Evolutionary conservation across 2,797 vertebrate genomes (phyloP).

Genomic region (Pantherophis alleghaniensis): DNA sequence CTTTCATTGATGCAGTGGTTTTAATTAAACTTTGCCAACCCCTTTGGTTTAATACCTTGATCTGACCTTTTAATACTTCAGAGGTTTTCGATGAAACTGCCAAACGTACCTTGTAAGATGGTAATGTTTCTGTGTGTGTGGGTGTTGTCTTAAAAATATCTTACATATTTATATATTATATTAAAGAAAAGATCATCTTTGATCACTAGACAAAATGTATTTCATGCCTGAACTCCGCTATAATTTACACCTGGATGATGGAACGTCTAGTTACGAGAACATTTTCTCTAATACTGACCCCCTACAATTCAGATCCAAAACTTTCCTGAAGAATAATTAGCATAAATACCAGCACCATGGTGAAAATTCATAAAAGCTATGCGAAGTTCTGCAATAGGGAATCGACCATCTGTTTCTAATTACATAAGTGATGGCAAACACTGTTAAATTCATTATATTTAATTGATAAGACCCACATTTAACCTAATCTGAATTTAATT

Average conservation of each 20-base stretch:
- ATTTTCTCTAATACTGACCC: background rate
- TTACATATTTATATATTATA: background rate
- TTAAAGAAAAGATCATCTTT: background rate
- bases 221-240: background rate
- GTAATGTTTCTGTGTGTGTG: background rate
- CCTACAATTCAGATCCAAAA: background rate
- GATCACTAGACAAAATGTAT: background rate
- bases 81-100: conserved; percentile 27
- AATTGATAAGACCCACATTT: background rate
- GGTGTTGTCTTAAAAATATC: background rate
- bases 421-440: background rate
- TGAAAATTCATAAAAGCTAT: background rate
- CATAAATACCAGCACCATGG: background rate
- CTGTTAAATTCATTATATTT: background rate
- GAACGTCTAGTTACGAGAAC: background rate
- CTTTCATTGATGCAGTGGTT: conserved; percentile 57
- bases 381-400: background rate
- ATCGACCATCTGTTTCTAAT: background rate
- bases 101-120: background rate
- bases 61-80: conserved; percentile 38
- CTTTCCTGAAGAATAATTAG: background rate
- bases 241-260: background rate
- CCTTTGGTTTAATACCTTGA: conserved; percentile 62
- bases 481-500: background rate
- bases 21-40: conserved; percentile 72